Base-by-base conservation (phyloP, 37 sponge, comb jelly and placozoan genomes). In the Axinella damicornis region DNA sequence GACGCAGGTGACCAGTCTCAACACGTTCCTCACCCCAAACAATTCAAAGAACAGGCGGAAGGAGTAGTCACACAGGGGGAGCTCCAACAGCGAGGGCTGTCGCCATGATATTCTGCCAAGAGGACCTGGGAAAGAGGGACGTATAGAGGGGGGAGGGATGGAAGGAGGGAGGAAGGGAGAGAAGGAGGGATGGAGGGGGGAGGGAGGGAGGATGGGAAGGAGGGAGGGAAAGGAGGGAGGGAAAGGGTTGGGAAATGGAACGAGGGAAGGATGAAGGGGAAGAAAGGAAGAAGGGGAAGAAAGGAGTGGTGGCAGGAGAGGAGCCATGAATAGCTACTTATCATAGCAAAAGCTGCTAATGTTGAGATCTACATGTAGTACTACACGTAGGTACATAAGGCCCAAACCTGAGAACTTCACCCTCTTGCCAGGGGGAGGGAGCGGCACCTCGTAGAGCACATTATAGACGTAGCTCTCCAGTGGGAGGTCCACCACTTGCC, bases 21-120 rank as follows among this genome's bases (percentile, higher is more conserved):
- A n/a, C 0, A 94, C 60, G 28, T 87, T 89, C 36, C 72, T 69
- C 24, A 89, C 31, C 1, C 91, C 88, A 24, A 97, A 57, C 77
- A 77, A 14, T 77, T 92, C 79, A 79, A 95, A 87, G 28, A 97
- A 72, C 35, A 66, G 81, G 17, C 63, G 31, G 59, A 97, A 79
- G n/a, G 91, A 87, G 72, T 92, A 95, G 61, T 97, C 96, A 80
- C 97, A 92, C 36, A 92, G 80, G 12, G 98, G 98, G 27, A 97
- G 77, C 28, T 74, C 77, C 18, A 13, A 18, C 21, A 9, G n/a
- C 0, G 59, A 57, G 36, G 95, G 93, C 18, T 31, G 61, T 1
- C 28, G 20, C 74, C 89, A 91, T 37, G 37, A 20, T 9, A 95
- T 65, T 34, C 21, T 69, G 4, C 86, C 80, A 24, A 82, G 68